Base-by-base conservation (phyloP, 2,888 invertebrate genomes). In the Amphipyra berbera region DNA sequence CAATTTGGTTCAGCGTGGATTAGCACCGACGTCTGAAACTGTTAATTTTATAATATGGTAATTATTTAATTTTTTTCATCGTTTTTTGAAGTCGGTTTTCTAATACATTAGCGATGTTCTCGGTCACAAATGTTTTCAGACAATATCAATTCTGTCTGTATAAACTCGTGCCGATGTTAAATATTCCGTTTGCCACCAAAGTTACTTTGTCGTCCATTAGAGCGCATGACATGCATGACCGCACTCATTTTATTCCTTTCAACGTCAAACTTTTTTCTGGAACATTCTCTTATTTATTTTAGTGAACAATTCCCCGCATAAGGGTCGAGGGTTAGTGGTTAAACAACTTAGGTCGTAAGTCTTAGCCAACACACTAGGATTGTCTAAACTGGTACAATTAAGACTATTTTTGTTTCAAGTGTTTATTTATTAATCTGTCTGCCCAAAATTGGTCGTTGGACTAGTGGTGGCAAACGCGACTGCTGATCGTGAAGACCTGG, bases 161-260 rank as follows among this genome's bases (percentile, higher is more conserved):
- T 10, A 27, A 38, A 30, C 21, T 15, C 33, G 14, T 38, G 15
- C 40, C 21, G 45, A 15, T 53, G 48, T 57, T 40, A 70, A 63
- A 63, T 49, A 70, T 64, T 68, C 65, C 15, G 27, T 64, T 71
- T 68, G 53, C 9, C 21, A 9, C 21, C 30, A 30, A 70, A 15
- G 27, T 48, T 14, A 45, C 37, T 57, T 53, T 33, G 35, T 37
- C 13, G 37, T 45, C 14, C 44, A 68, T 35, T 14, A 41, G 41
- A 44, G 10, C 14, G 13, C 13, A 13, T 52, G 55, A 15, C 41
- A 14, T 38, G 37, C 12, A 46, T 53, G 47, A 42, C 45, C 57
- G 15, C 57, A 46, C 13, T 3, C 30, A 12, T 33, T 21, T 21
- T 21, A 48, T 40, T 53, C n/a, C 10, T 37, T 15, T 14, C 1